Percentiles rank a stretch among this genome's conserved stretches.
phyloP scores from a whole-genome alignment of 2,888 invertebrate species.

The Asteroscopus sphinx region DNA sequence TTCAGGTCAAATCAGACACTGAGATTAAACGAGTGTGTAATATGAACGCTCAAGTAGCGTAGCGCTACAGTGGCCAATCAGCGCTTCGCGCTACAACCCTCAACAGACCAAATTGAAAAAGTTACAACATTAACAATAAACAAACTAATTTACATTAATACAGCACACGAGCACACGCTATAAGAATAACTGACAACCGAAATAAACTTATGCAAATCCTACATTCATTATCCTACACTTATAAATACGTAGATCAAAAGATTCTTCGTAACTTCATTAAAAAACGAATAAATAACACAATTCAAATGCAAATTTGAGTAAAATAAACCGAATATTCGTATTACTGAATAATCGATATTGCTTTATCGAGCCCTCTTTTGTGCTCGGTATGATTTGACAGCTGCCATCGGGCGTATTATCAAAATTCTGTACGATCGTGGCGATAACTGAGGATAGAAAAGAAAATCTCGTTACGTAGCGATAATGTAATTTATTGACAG shows the following conservation, averaged over 20 bases:
- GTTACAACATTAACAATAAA: conserved; percentile 6
- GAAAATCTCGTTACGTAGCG: conserved; percentile 39
- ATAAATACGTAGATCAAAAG: not conserved
- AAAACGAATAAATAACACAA: conserved; percentile 18
- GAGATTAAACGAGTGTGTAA: not conserved
- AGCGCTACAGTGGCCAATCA: conserved; percentile 2
- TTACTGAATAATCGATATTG: conserved; percentile 49
- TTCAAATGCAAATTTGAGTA: conserved; percentile 42
- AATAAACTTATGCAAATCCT: conserved; percentile 13
- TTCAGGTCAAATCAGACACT: no score
- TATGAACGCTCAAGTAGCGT: not conserved
- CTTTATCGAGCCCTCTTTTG: conserved; percentile 40
- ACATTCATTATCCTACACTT: not conserved
- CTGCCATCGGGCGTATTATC: conserved; percentile 49
- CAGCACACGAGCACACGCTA: not conserved
- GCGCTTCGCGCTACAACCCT: not conserved
- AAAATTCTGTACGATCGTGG: conserved; percentile 29
- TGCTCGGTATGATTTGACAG: conserved; percentile 53
- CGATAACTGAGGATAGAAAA: conserved; percentile 31
- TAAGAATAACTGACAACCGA: conserved; percentile 1
- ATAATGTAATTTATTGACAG: conserved; percentile 29
- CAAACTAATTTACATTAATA: conserved; percentile 19
- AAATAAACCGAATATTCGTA: conserved; percentile 46
- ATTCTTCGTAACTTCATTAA: conserved; percentile 2
- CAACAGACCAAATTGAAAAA: conserved; percentile 2